Conservation (phyloP, 2,888 invertebrate species). For the Apotomis turbidana region DNA sequence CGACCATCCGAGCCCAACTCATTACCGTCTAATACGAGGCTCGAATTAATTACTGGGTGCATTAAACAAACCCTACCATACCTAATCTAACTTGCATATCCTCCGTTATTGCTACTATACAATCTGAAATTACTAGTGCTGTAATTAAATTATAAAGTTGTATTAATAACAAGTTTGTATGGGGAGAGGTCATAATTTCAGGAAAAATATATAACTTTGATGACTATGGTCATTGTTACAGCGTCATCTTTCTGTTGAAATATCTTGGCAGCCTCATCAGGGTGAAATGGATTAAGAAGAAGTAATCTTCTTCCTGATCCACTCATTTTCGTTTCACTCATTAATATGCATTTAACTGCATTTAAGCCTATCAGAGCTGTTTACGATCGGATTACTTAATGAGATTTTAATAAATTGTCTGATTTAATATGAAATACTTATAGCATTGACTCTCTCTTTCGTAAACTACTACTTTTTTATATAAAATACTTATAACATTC, state of each 20-base stretch:
- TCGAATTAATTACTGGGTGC: slow-evolving; percentile 6
- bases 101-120: background rate
- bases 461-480: no score
- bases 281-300: no score
- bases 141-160: no score
- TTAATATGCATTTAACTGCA: background rate
- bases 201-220: no score
- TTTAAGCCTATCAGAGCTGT: background rate
- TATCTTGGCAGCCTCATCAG: no score
- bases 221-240: no score
- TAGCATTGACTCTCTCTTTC: no score
- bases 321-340: background rate
- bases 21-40: slow-evolving; percentile 38
- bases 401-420: background rate
- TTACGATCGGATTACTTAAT: background rate
- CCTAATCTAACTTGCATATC: background rate
- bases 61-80: background rate
- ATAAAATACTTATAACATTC: no score
- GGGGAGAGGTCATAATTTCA: no score
- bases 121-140: no score
- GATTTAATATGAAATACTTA: background rate
- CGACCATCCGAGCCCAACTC: slow-evolving; percentile 48
- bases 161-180: no score
- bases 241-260: no score
- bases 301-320: background rate